Percentiles rank a stretch among this genome's conserved stretches.
Conservation (phyloP, 2,797 vertebrate genomes). For the Heterohyrax brucei region DNA sequence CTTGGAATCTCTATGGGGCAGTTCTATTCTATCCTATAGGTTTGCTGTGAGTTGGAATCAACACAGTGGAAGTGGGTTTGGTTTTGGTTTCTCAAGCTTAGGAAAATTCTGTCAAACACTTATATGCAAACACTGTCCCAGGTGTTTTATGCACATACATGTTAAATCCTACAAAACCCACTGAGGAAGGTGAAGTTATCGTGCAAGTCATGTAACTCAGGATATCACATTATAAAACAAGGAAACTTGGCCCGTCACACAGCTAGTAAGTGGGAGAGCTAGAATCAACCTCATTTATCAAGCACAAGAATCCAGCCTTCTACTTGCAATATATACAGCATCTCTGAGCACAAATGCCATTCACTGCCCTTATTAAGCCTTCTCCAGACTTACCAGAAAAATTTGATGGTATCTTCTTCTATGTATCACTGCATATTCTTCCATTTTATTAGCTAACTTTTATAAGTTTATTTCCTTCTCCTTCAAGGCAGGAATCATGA, state of each 20-base stretch:
- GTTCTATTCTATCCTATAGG: too few species aligned
- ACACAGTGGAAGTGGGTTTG: too few species aligned
- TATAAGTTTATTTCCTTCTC: conserved; percentile 17
- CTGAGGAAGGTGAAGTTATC: background rate
- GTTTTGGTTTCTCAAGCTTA: too few species aligned
- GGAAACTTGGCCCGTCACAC: background rate
- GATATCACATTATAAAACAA: background rate
- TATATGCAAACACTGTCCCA: background rate
- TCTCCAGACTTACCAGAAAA: background rate
- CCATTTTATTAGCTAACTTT: background rate
- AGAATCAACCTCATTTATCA: background rate
- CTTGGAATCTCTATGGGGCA: too few species aligned
- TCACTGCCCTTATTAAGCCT: background rate
- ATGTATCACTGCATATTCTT: background rate
- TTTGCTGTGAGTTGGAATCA: too few species aligned
- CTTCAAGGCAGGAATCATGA: background rate
- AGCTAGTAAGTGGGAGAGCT: background rate
- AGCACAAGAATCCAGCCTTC: background rate
- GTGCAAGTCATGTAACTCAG: background rate
- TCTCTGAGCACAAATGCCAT: background rate
- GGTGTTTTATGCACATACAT: background rate
- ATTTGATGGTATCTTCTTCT: background rate
- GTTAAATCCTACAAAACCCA: background rate
- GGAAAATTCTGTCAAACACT: background rate
- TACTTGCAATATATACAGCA: background rate